Conservation (phyloP, 2,113 vertebrate genomes). For the Lagopus muta region DNA sequence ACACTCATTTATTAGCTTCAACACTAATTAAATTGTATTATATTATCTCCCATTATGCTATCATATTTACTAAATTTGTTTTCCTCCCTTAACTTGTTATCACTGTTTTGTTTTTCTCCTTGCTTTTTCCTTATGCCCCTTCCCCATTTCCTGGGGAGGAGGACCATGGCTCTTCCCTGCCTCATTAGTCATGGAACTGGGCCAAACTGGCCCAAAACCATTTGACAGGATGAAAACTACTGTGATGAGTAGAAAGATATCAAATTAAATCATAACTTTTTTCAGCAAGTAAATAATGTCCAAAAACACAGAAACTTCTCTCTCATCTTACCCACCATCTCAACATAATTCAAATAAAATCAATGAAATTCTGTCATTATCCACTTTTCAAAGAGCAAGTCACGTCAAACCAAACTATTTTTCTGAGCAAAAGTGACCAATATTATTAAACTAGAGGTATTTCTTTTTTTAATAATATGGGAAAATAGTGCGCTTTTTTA, state of each 20-base stretch:
- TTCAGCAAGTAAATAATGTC: no score
- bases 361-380: not conserved
- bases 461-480: rapidly evolving
- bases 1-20: no score
- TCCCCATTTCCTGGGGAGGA: no score
- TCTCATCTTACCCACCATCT: not conserved
- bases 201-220: no score
- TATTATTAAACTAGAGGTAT: not conserved
- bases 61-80: no score
- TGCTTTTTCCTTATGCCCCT: no score
- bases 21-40: no score
- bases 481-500: not conserved
- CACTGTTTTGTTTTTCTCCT: no score
- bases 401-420: not conserved
- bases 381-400: not conserved
- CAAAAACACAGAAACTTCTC: not conserved
- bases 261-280: not conserved
- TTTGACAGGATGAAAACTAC: not conserved
- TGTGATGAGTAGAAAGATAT: not conserved
- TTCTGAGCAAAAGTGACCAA: not conserved
- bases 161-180: no score
- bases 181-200: no score
- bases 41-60: no score
- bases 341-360: not conserved
- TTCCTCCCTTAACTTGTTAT: no score